Base-by-base conservation (phyloP, 2,888 invertebrate species). In the Macrostomum cliftonense region DNA sequence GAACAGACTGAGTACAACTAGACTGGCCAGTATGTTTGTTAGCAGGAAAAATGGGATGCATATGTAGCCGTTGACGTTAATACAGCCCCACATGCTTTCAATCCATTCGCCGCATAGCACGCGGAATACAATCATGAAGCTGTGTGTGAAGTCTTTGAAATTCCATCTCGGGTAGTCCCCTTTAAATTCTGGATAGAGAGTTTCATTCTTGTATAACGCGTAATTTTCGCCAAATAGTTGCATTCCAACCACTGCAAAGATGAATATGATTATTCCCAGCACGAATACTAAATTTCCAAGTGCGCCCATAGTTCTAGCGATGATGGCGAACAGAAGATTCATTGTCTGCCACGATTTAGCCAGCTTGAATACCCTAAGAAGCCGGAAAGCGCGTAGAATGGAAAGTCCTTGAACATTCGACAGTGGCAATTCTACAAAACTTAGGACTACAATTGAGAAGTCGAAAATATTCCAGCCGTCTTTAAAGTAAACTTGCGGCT, bases 211-310 rank as follows among this genome's bases (percentile, higher is more conserved):
- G 28, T 43, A 51, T 7, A 39, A 82, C 72, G 78, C 78, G 71
- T 91, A 91, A 74, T 86, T 84, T 75, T 85, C 83, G 63, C 88
- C 88, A 76, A 93, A 93, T 63, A 93, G 78, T 76, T 93, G 91
- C 87, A 91, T 93, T 70, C 93, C 93, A 89, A 93, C 91, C 66
- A 93, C 91, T 74, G 93, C 93, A 76, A 93, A 93, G 75, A 93
- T 93, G 79, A 93, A 93, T 77, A 93, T 88, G 76, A 93, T 91
- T 76, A 93, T 93, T 74, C 85, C 86, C 74, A 93, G 78, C 70
- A 93, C 89, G 77, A 93, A 88, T 67, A 88, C 89, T 75, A 93
- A 77, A 77, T 93, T 93, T 37, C 68, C 91, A 76, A 93, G 78
- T 70, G 91, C 91, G 71, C 91, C 91, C 78, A 93, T 83, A 58